Evolutionary conservation across 2,888 invertebrate genomes (phyloP), one percentile per base, ranked within the genome.

Genomic region (Theretra japonica): DNA sequence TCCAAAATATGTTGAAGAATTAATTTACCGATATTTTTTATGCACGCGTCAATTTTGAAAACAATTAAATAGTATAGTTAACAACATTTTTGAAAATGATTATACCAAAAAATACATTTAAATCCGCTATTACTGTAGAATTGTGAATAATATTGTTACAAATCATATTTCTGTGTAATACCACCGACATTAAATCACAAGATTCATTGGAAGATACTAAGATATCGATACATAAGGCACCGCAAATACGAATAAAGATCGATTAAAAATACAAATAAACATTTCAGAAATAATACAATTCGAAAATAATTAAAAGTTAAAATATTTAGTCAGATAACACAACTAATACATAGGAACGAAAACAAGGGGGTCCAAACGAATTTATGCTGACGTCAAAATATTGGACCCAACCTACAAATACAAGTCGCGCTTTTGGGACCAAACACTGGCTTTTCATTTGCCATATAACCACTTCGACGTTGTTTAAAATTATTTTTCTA

Each of bases 161-260:
- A 41, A 41, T 41, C 17, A 60, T 60, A 30, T 41, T 8, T 41
- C 23, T 48, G 23, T 11, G 5, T 23, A 65, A 17, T 60, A n/a
- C 30, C 41, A 65, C 23, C 65, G 23, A 23, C 23, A 48, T 65
- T 48, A 21, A 17, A 53, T n/a, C n/a, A n/a, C 48, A 23, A 48
- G 21, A 65, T 71, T 74, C 74, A 79, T 76, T 76, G 78, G 74
- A 53, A 73, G 53, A 73, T 69, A 76, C 73, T 70, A 70, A 73
- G 70, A 71, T 72, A 70, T 48, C 65, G 65, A 65, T 65, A 65
- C 65, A 65, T 65, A 65, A 65, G 65, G 65, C 65, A 65, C 65
- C 65, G 65, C 65, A 65, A 5, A 25, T 65, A 62, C 21, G 33
- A 48, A 48, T 65, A 65, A 65, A 65, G 65, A 65, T 65, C 19